A percentile compares a stretch with the other conserved stretches of the same genome.
Evolutionary conservation across 2,797 vertebrate genomes (phyloP).

Genomic region (Hipposideros larvatus): DNA sequence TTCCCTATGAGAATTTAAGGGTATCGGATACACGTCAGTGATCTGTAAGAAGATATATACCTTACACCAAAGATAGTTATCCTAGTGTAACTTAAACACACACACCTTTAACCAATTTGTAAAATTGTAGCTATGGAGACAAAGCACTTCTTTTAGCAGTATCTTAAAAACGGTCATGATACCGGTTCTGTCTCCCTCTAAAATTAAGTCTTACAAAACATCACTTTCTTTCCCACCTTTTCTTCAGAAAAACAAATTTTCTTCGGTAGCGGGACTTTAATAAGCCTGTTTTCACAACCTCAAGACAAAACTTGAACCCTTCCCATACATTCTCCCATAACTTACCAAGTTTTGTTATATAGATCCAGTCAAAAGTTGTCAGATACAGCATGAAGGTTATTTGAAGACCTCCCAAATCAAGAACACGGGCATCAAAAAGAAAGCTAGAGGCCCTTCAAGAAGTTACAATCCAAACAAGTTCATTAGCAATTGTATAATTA

Average conservation of each 20-base stretch:
- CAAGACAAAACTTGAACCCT: neutral
- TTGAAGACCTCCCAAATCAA: neutral
- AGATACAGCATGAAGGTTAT: neutral
- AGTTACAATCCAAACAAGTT: neutral
- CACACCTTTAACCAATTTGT: neutral
- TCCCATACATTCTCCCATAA: neutral
- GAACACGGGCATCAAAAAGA: neutral
- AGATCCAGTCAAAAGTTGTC: neutral
- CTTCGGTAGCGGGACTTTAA: neutral
- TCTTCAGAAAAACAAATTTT: neutral
- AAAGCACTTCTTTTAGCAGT: neutral
- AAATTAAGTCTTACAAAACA: neutral
- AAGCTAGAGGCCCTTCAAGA: neutral
- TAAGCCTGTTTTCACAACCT: slow-evolving; percentile 8
- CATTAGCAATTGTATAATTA: neutral
- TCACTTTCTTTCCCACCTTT: neutral
- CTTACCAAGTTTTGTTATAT: neutral
- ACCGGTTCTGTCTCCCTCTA: neutral
- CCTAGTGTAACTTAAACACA: neutral
- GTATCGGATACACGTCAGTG: neutral
- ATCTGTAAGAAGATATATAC: neutral
- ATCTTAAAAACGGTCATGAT: neutral
- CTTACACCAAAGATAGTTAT: neutral
- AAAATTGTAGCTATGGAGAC: neutral
- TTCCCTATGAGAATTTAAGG: neutral